Base-by-base conservation (phyloP, 1,140 invertebrate species). In the Manduca sexta region DNA sequence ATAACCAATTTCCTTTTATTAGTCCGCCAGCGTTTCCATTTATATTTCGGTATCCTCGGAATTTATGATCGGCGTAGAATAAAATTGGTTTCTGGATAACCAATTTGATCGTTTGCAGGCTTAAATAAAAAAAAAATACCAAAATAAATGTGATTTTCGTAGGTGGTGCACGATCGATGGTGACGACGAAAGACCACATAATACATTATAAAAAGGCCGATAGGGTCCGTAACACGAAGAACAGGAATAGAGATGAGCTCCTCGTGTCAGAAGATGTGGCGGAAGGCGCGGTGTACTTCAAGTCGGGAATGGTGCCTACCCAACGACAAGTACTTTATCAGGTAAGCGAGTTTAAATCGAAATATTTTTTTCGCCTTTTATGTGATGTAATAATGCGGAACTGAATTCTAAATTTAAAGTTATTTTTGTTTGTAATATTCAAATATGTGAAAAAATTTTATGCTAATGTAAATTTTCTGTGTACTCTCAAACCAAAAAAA, bases 261-360 rank as follows among this genome's bases (percentile, higher is more conserved):
- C 21, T 13, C 5, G 7, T 30, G n/a, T 2, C 15, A 39, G 69
- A 79, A 5, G 73, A 74, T 10, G 60, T 74, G 3, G 52, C 37
- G 0, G 81, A 82, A 49, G 69, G 58, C 3, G 56, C 67, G 1
- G 70, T 83, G 59, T 89, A 91, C 45, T 93, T 94, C 69, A 84
- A 88, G n/a, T 91, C 92, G 0, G 91, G 91, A 2, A 86, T 86
- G 21, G 79, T 94, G 42, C 94, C 94, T 1, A 89, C 92, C 1
- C 92, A 91, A 13, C 79, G 92, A 35, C 94, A 95, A 81, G 93
- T 94, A 88, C 94, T 93, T 86, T 94, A 94, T 80, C 93, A 94
- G 87, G 92, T 93, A 82, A 14, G 17, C 6, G 1, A 34, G 13
- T 34, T 5, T 13, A 4, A 8, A 2, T 4, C n/a, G 35, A 4